phyloP scores from a whole-genome alignment of 2,113 vertebrate species.

The Plotosus lineatus region DNA sequence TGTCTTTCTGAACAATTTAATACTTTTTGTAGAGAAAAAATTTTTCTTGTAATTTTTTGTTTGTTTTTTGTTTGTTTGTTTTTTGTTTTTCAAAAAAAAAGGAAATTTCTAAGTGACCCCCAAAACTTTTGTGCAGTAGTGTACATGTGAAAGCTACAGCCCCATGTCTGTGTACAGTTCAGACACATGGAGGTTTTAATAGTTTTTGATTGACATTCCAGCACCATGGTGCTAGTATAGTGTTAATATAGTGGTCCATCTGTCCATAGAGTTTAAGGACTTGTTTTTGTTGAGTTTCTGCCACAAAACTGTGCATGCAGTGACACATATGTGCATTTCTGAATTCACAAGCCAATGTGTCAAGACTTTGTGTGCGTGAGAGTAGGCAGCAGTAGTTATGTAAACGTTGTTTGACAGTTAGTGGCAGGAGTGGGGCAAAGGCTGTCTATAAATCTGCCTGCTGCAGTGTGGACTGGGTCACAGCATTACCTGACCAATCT shows the following conservation, averaged over 20 bases:
- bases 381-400: constrained; percentile 39
- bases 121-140: no score
- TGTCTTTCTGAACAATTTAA: no score
- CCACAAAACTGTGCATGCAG: background rate
- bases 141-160: no score
- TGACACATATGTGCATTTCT: constrained; percentile 13
- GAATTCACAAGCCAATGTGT: constrained; percentile 12
- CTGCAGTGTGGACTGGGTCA: constrained; percentile 52
- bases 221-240: background rate
- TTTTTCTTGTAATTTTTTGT: no score
- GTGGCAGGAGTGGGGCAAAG: constrained; percentile 43
- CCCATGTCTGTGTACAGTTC: no score
- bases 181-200: no score
- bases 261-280: background rate
- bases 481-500: constrained; percentile 53
- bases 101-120: no score
- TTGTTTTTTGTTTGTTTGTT: no score
- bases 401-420: constrained; percentile 48
- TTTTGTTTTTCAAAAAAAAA: no score
- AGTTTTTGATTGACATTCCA: background rate
- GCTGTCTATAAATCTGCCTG: constrained; percentile 62
- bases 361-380: background rate
- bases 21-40: no score
- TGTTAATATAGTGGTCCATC: constrained; percentile 5
- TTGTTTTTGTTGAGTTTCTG: constrained; percentile 1